Percentiles rank a stretch among this genome's conserved stretches.
These are phyloP conservation scores for Leucophenga montana DNA, from an alignment of 2,888 invertebrate genomes.

Conservation along the genomic window DNA sequence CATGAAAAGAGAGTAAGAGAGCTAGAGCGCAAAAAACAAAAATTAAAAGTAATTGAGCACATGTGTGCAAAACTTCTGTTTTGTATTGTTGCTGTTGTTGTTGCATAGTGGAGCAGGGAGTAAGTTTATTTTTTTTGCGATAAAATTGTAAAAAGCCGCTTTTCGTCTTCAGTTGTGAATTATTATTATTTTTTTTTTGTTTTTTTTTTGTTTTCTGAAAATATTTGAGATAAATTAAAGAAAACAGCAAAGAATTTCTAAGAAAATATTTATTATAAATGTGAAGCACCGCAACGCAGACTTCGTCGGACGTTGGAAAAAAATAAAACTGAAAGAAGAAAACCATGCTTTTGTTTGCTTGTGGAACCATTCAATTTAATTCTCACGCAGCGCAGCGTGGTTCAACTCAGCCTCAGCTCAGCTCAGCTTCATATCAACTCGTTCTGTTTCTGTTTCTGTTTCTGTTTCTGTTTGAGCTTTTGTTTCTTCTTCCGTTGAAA, in stretches of 20 bases:
- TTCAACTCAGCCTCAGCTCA: neutral
- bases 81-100: neutral
- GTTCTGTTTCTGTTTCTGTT: neutral
- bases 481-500: constrained; percentile 7
- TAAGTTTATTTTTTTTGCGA: neutral
- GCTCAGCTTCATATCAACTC: neutral
- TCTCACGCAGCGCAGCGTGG: too few relatives aligned
- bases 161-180: neutral
- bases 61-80: constrained; percentile 6
- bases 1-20: constrained; percentile 15
- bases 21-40: constrained; percentile 11
- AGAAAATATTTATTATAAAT: too few relatives aligned
- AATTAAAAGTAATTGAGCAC: constrained; percentile 7
- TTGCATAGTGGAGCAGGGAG: neutral
- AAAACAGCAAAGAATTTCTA: too few relatives aligned
- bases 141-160: constrained; percentile 8
- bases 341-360: too few relatives aligned
- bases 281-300: too few relatives aligned
- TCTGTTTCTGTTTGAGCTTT: neutral
- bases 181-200: too few relatives aligned
- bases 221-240: too few relatives aligned
- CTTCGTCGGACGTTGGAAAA: too few relatives aligned
- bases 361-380: too few relatives aligned
- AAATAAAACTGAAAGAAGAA: too few relatives aligned
- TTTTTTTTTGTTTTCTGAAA: too few relatives aligned